Conservation (phyloP, 2,797 vertebrate genomes). For the Macropodus opercularis region DNA sequence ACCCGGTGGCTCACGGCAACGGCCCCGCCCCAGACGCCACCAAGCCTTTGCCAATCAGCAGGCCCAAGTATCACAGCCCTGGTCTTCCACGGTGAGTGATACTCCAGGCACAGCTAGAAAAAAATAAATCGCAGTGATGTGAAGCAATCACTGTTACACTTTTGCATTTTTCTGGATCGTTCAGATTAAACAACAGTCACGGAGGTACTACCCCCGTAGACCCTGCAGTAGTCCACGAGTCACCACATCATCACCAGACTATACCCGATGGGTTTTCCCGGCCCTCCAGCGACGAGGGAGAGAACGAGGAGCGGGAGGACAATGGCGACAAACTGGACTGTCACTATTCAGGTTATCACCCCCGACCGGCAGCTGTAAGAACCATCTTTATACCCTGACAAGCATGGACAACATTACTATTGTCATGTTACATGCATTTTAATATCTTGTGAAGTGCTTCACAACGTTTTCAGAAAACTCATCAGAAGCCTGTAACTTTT, state of each 20-base stretch:
- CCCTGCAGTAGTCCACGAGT: slow-evolving; percentile 86
- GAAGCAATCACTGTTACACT: not conserved
- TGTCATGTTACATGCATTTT: not conserved
- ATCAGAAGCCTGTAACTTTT: slow-evolving; percentile 2
- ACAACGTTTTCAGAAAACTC: not conserved
- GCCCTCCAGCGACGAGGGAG: slow-evolving; percentile 97
- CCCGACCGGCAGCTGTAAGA: slow-evolving; percentile 97
- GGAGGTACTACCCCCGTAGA: slow-evolving; percentile 86
- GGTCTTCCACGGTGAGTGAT: slow-evolving; percentile 94
- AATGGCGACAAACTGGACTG: slow-evolving; percentile 96
- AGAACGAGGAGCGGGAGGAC: slow-evolving; percentile 97
- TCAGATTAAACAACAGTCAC: slow-evolving; percentile 91
- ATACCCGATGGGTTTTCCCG: slow-evolving; percentile 87
- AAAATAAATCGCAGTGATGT: not conserved
- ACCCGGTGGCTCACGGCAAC: slow-evolving; percentile 90
- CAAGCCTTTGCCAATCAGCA: slow-evolving; percentile 90
- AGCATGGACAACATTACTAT: not conserved
- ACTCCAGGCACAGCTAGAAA: not conserved
- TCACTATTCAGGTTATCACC: slow-evolving; percentile 99
- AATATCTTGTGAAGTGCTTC: too few relatives aligned
- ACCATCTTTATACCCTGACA: not conserved
- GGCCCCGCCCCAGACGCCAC: slow-evolving; percentile 80
- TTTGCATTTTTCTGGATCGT: not conserved
- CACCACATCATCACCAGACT: slow-evolving; percentile 86
- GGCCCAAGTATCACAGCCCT: slow-evolving; percentile 94